Evolutionary conservation across 2,888 invertebrate species (phyloP).

Genomic region (Belgica antarctica): DNA sequence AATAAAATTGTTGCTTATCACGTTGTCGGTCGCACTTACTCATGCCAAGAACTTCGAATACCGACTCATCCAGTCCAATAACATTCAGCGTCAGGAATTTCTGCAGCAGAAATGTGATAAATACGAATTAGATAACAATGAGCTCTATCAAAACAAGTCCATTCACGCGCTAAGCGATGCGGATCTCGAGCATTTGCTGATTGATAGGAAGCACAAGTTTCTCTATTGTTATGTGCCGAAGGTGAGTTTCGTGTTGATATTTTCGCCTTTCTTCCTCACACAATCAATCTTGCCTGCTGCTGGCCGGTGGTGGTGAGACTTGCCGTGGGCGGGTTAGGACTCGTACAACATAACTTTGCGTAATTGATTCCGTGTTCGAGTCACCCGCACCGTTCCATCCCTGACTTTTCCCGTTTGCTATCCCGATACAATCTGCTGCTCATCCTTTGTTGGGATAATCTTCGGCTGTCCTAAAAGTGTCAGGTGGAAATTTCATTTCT

Average conservation of each 20-base stretch:
- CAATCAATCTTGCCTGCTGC: conserved; percentile 30
- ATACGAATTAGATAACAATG: conserved; percentile 47
- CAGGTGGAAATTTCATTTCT: conserved; percentile 13
- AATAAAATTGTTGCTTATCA: background rate
- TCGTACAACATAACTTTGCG: too few species aligned
- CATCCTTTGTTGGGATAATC: conserved; percentile 11
- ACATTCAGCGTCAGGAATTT: conserved; percentile 63
- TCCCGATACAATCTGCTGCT: background rate
- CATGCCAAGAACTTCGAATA: conserved; percentile 28
- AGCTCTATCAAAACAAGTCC: conserved; percentile 41
- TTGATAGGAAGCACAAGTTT: conserved; percentile 79
- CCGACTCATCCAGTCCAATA: conserved; percentile 60
- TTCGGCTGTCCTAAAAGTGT: conserved; percentile 7
- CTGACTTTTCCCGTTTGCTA: too few species aligned
- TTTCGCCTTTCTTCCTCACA: too few species aligned
- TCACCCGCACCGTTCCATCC: too few species aligned
- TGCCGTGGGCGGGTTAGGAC: too few species aligned
- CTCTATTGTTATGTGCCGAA: conserved; percentile 93
- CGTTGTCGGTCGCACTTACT: background rate
- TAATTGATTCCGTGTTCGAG: too few species aligned
- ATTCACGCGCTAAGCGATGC: conserved; percentile 58
- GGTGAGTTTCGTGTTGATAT: conserved; percentile 58
- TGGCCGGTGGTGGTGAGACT: too few species aligned
- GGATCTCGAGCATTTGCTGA: conserved; percentile 74
- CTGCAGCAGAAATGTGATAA: conserved; percentile 62